Conservation (phyloP, 2,888 invertebrate genomes). For the Ochropleura plecta region DNA sequence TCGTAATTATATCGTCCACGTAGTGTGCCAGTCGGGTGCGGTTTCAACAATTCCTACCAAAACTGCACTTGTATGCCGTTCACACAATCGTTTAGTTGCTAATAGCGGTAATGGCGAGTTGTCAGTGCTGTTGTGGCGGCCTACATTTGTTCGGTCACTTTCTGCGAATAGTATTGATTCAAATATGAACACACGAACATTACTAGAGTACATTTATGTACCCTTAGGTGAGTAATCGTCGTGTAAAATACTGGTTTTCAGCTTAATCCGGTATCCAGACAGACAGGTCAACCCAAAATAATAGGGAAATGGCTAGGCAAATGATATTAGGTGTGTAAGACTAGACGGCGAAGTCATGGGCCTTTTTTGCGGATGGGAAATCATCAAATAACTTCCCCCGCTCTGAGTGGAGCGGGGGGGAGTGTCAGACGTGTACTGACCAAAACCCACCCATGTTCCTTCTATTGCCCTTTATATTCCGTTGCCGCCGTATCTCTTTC, state of each 20-base stretch:
- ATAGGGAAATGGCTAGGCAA: too few species aligned
- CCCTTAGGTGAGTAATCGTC: not conserved
- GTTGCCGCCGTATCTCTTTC: too few species aligned
- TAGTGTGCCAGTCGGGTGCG: conserved; percentile 1
- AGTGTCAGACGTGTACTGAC: too few species aligned
- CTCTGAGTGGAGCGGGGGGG: too few species aligned
- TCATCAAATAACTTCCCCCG: too few species aligned
- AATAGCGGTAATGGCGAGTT: conserved; percentile 37
- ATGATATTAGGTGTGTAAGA: not conserved
- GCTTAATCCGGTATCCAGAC: too few species aligned
- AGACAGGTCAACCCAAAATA: too few species aligned
- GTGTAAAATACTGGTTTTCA: too few species aligned
- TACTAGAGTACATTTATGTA: not conserved
- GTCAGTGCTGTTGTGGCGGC: conserved; percentile 45
- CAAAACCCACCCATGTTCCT: too few species aligned
- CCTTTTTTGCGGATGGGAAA: too few species aligned
- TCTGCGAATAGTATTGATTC: conserved; percentile 44
- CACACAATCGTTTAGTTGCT: conserved; percentile 37
- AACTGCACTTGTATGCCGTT: conserved; percentile 42
- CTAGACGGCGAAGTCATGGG: conserved; percentile 11
- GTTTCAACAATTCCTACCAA: conserved; percentile 21
- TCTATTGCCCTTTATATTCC: too few species aligned
- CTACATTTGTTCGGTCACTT: conserved; percentile 49
- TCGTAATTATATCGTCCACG: conserved; percentile 11
- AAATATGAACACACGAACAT: conserved; percentile 28